Evolutionary conservation across 2,888 invertebrate species (phyloP), one percentile per base, ranked within the genome.

Genomic region (Thysanoteuthis rhombus): DNA sequence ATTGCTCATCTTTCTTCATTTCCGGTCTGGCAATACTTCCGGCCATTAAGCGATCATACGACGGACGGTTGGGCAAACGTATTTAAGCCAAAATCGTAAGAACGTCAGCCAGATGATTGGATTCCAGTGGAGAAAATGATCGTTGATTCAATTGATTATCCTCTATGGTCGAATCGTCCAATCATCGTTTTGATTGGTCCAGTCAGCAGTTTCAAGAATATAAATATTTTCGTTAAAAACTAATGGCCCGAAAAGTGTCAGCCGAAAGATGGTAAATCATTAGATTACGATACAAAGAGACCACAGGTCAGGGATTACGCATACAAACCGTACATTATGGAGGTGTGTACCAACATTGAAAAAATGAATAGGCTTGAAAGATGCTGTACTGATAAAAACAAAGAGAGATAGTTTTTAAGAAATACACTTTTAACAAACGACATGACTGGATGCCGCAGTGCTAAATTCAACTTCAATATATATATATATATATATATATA

Each of bases 1-100:
- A 75, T 75, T 75, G 75, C 75, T 75, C 75, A 75, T 75, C 75
- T 75, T 75, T 75, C 75, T 75, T 75, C 75, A 75, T 75, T 75
- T 75, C 75, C 75, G 75, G n/a, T 75, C 12, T 75, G 75, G n/a
- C n/a, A n/a, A n/a, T 75, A 75, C 75, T n/a, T 75, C 75, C 75
- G 75, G 75, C 75, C 75, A 75, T 75, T 75, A 75, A 75, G n/a
- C 75, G 16, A 16, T n/a, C 75, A 75, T 16, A 36, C 12, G 75
- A 75, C n/a, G 75, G n/a, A n/a, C 75, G n/a, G 75, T n/a, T 36
- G 75, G 75, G 75, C n/a, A 75, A n/a, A n/a, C 8, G 16, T 75
- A 75, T 75, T 75, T 75, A 75, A 75, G 75, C 36, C 75, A 36
- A 75, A 16, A 75, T 75, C n/a, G 75, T n/a, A 75, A 75, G 75